Percentiles rank a stretch among this genome's conserved stretches.
Conservation (phyloP, 2,113 vertebrate species). For the Xiphorhynchus elegans region DNA sequence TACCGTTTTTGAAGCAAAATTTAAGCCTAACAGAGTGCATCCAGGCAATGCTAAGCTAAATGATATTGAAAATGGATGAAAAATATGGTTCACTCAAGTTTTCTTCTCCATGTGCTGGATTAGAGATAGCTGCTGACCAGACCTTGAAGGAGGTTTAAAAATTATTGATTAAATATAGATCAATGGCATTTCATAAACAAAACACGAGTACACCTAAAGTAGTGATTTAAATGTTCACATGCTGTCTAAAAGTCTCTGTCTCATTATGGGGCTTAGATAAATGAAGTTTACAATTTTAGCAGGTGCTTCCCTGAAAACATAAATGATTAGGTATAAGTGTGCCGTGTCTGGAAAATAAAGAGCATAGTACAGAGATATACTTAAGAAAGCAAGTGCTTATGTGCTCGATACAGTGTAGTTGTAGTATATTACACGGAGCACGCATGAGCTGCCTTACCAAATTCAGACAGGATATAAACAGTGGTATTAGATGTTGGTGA, state of each 20-base stretch:
- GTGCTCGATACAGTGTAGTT: neutral
- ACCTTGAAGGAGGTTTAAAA: neutral
- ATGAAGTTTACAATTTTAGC: neutral
- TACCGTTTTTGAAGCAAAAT: neutral
- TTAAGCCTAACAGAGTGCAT: neutral
- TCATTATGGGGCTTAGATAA: neutral
- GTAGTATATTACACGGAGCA: neutral
- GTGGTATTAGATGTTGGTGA: neutral
- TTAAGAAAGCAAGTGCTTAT: neutral
- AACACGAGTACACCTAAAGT: neutral
- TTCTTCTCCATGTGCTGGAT: neutral
- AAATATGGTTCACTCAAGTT: neutral
- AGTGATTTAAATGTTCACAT: neutral
- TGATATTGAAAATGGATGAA: neutral
- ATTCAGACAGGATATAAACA: slow-evolving; percentile 45
- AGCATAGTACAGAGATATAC: neutral
- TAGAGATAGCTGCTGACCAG: neutral
- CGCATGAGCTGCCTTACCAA: neutral
- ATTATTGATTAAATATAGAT: neutral
- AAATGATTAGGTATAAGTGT: neutral
- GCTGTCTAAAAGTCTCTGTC: neutral
- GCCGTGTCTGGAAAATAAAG: neutral
- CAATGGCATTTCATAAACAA: neutral
- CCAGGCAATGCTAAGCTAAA: neutral
- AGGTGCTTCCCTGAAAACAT: neutral